Evolutionary conservation across 2,888 invertebrate species (phyloP), one percentile per base, ranked within the genome.

Genomic region (Dicroscelio sp.): DNA sequence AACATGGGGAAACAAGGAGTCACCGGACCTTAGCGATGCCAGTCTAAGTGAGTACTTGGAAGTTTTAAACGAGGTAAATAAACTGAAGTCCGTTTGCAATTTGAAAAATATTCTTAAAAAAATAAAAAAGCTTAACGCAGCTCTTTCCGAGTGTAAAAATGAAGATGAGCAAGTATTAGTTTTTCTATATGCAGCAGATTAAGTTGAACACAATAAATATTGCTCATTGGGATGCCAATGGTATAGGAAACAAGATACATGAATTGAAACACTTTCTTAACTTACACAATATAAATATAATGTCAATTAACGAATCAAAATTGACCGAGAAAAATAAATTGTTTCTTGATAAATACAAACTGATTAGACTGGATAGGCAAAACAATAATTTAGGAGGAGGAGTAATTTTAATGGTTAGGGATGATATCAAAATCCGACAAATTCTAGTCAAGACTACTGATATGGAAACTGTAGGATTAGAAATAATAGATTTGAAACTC

Each of bases 301-400:
- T 65, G 25, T 20, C 79, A 65, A 35, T 79, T 20, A 48, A 27
- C 25, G 63, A 78, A 63, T 43, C 78, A 23, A 71, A 58, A 31
- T 6, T 80, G 31, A 33, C 23, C 0, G 23, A 1, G 0, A 33
- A 65, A 30, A 43, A 25, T 17, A 80, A 80, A 30, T 20, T 67
- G 1, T 8, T 23, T 14, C 48, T 80, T 3, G 35, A 2, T 4
- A 20, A 27, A 1, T 52, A 80, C 25, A 17, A 80, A 4, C 65
- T 65, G 23, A 30, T 5, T 8, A 79, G 65, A 67, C 76, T 63
- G 25, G 88, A 90, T n/a, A n/a, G n/a, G 43, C 43, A 86, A 35
- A 55, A 80, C 30, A 65, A 48, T 23, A 8, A 67, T 3, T 75
- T 79, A 8, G 86, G 88, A 69, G 86, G 88, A n/a, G 86, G 87